Conservation (phyloP, 2,888 invertebrate genomes). For the Rotaria magnacalcarata region DNA sequence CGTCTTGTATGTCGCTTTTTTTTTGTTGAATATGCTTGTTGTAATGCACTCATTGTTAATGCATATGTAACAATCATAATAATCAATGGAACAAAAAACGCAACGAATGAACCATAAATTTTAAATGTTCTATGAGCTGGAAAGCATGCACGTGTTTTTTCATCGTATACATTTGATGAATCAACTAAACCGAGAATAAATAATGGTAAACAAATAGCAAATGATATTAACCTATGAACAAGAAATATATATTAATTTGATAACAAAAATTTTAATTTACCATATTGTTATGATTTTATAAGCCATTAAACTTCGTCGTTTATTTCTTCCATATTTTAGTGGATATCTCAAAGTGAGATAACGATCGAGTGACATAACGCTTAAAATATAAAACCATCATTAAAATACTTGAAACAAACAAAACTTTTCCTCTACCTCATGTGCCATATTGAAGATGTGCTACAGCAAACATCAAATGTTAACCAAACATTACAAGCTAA, state of each 20-base stretch:
- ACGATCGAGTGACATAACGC: slow-evolving; percentile 65
- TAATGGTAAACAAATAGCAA: slow-evolving; percentile 61
- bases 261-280: slow-evolving; percentile 55
- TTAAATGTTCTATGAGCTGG: slow-evolving; percentile 59
- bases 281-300: slow-evolving; percentile 87
- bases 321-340: slow-evolving; percentile 65
- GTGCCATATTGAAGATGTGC: slow-evolving; percentile 35
- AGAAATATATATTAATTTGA: too few species aligned
- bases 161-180: slow-evolving; percentile 63
- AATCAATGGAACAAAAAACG: slow-evolving; percentile 87
- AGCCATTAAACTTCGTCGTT: slow-evolving; percentile 55
- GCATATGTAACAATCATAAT: slow-evolving; percentile 91
- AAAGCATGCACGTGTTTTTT: slow-evolving; percentile 22
- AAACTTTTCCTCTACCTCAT: background rate
- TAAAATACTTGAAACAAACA: too few species aligned
- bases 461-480: slow-evolving; percentile 32
- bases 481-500: slow-evolving; percentile 27
- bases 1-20: background rate
- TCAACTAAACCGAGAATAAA: slow-evolving; percentile 62
- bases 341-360: slow-evolving; percentile 84
- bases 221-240: slow-evolving; percentile 66
- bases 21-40: slow-evolving; percentile 17
- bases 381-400: slow-evolving; percentile 64
- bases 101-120: slow-evolving; percentile 85
- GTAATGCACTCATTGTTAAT: slow-evolving; percentile 68